phyloP scores from a whole-genome alignment of 2,888 invertebrate species.

The Galeopsomyia nigrocyanea region DNA sequence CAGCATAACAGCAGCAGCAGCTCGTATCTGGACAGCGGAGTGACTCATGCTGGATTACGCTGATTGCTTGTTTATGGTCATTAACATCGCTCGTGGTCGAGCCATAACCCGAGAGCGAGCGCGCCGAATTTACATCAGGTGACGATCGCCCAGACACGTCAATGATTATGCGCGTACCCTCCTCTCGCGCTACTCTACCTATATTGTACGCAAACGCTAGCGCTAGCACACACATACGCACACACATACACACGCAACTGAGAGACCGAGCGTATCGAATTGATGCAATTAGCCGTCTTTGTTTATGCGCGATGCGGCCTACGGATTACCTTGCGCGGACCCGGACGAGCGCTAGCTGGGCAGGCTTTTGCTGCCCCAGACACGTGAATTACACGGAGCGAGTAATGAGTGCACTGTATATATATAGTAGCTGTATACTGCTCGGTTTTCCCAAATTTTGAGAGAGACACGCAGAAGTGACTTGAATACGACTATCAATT shows the following conservation, averaged over 20 bases:
- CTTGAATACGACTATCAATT: too few species aligned
- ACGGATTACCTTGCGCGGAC: conserved; percentile 40
- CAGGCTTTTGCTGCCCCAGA: conserved; percentile 19
- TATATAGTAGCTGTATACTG: too few species aligned
- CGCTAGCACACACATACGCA: conserved; percentile 1
- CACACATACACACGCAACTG: conserved; percentile 12
- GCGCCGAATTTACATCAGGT: conserved; percentile 56
- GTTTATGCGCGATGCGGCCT: conserved; percentile 37
- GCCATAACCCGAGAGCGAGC: conserved; percentile 60
- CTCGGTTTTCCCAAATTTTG: too few species aligned
- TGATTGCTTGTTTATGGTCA: conserved; percentile 70
- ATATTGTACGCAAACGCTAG: too few species aligned
- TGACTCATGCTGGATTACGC: conserved; percentile 69
- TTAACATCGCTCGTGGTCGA: conserved; percentile 67
- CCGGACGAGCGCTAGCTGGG: conserved; percentile 39
- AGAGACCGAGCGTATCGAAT: conserved; percentile 37
- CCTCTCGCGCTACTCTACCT: background rate
- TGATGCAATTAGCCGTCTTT: conserved; percentile 48
- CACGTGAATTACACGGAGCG: conserved; percentile 31
- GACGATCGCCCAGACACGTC: conserved; percentile 24
- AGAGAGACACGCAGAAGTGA: too few species aligned
- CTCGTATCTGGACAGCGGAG: conserved; percentile 67
- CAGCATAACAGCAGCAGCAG: conserved; percentile 45
- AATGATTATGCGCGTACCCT: conserved; percentile 7
- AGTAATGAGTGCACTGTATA: conserved; percentile 7